Evolutionary conservation across 1,140 invertebrate genomes (phyloP), one percentile per base, ranked within the genome.

Genomic region (Caerostris darwini): DNA sequence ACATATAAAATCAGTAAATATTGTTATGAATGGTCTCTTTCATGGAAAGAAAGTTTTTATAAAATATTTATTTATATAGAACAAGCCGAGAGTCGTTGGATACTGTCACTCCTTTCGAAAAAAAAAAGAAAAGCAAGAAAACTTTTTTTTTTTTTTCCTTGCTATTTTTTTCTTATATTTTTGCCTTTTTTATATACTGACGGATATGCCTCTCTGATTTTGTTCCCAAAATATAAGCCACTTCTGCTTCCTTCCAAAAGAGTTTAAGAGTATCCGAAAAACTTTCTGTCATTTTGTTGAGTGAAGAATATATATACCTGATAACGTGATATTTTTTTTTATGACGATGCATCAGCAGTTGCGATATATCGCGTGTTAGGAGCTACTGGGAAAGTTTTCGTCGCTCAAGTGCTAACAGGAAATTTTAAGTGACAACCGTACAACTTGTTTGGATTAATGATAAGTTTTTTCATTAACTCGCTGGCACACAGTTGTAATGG

Each of bases 221-320:
- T 83, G 61, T 87, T 93, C 83, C 71, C 34, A 69, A 93, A 93
- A 93, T 93, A 93, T 93, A 86, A 14, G 7, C 14, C n/a, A 17
- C 81, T 81, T 8, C 54, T 54, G n/a, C 82, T 54, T 67, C 64
- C 61, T 54, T 67, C 64, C 71, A 54, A 90, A 90, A 77, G 53
- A 86, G 14, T 71, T 83, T 86, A 93, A 69, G 90, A 82, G 64
- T 61, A 57, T 19, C 34, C 34, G 58, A 57, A 91, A 91, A 86
- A 86, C 19, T 61, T 83, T 69, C 57, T n/a, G 19, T 59, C 61
- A 8, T 69, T 69, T 56, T 93, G 91, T 59, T 17, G 64, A 61
- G 56, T 71, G 91, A 93, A 61, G 91, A 93, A 93, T 93, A 85
- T 59, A 85, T 85, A 93, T 87, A 86, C 81, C 83, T 86, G 91